Base-by-base conservation (phyloP, 2,888 invertebrate species). In the Tenodera sinensis region DNA sequence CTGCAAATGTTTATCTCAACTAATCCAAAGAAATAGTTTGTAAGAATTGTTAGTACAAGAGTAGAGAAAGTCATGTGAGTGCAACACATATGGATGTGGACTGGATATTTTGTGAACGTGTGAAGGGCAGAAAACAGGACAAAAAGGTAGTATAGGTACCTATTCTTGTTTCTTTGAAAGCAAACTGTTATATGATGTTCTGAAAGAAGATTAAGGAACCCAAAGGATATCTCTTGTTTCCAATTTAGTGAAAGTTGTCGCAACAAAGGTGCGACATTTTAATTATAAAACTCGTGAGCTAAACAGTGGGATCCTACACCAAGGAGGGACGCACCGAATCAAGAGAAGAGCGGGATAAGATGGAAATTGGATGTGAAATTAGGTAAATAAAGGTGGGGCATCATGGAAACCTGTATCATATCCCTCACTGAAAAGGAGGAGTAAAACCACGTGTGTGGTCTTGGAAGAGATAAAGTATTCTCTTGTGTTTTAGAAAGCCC, bases 291-390 rank as follows among this genome's bases (percentile, higher is more conserved):
- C 8, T 20, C 54, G 15, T 71, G 54, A 71, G 20, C 54, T 71
- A 71, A 71, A 71, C 54, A 14, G 15, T 20, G 6, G 54, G 54
- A 20, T 71, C 20, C 54, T 2, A 20, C 54, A 71, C 20, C 54
- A 71, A 1, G 54, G 8, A 1, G 54, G 54, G 6, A 71, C 15
- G 54, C 20, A 25, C 54, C 20, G 54, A 71, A 71, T 71, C 54
- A 20, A 71, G 71, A 81, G 27, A 30, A 28, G 25, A 30, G 81
- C 71, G 14, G 86, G 54, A 86, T 47, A 82, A 34, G n/a, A 30
- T 28, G 87, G 87, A 87, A 87, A 87, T 87, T 87, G 87, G 82
- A 87, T 87, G 87, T 87, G 87, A 87, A 87, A 87, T 87, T 87
- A 87, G 87, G 87, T 87, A 87, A 87, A 87, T 87, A 87, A 87